Conservation (phyloP, 2,888 invertebrate species). For the Oxycera nigricornis region DNA sequence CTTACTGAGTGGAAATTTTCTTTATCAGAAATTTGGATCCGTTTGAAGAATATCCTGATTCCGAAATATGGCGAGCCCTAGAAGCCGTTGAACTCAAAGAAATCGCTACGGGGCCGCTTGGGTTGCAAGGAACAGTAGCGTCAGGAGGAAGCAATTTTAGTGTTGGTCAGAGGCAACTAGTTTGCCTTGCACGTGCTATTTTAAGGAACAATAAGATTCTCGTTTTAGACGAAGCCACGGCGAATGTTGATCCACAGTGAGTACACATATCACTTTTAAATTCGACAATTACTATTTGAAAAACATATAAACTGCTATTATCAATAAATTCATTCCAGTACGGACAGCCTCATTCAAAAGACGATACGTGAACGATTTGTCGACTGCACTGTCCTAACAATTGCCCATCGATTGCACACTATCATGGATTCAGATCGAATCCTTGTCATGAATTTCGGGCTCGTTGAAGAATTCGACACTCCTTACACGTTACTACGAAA, state of each 20-base stretch:
- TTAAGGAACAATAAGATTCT: conserved; percentile 78
- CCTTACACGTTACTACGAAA: conserved; percentile 68
- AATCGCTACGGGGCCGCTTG: conserved; percentile 62
- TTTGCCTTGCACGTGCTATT: conserved; percentile 84
- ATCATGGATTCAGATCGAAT: conserved; percentile 88
- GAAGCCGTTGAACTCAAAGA: conserved; percentile 73
- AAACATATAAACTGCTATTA: too few species aligned
- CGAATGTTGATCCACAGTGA: conserved; percentile 68
- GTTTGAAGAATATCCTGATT: conserved; percentile 74
- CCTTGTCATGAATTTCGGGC: conserved; percentile 80
- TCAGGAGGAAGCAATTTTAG: conserved; percentile 69
- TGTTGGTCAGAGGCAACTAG: conserved; percentile 72
- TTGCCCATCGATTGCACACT: conserved; percentile 87
- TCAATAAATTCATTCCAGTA: conserved; percentile 61
- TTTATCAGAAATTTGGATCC: conserved; percentile 78
- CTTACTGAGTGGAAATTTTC: background rate
- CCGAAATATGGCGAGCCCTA: conserved; percentile 73
- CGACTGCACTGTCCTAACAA: conserved; percentile 82
- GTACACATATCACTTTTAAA: too few species aligned
- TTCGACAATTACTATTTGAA: too few species aligned
- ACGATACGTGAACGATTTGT: conserved; percentile 78
- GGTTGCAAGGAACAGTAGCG: conserved; percentile 65
- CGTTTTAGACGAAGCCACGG: conserved; percentile 73
- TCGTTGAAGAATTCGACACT: conserved; percentile 71
- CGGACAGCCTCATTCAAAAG: conserved; percentile 79